Percentiles rank a stretch among this genome's conserved stretches.
phyloP scores from a whole-genome alignment of 2,113 vertebrate species.

The Sphyrna mokarran region DNA sequence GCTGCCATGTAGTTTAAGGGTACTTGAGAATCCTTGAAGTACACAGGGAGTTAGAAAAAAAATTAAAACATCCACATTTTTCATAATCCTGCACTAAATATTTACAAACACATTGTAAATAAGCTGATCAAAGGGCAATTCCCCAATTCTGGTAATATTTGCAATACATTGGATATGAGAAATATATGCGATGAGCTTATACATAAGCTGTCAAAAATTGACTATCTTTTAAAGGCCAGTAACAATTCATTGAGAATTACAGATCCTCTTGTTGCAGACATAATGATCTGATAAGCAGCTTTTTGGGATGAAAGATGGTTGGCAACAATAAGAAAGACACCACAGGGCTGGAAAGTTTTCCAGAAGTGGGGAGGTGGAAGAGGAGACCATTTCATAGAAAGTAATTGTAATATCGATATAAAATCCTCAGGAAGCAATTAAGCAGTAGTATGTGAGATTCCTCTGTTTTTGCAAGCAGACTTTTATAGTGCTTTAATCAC shows the following conservation, averaged over 20 bases:
- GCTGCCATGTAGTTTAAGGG: constrained; percentile 43
- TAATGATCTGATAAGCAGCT: not conserved
- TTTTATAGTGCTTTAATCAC: not conserved
- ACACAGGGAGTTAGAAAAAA: constrained; percentile 6
- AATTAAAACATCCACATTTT: not conserved
- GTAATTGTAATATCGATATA: not conserved
- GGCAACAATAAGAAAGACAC: not conserved
- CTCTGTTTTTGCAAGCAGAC: not conserved
- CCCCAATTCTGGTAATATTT: not conserved
- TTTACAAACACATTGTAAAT: not conserved
- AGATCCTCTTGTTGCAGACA: not conserved
- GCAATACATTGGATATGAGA: not conserved
- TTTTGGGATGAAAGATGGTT: not conserved
- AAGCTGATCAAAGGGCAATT: not conserved
- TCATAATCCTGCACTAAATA: not conserved
- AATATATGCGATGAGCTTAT: not conserved
- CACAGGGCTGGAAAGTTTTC: not conserved
- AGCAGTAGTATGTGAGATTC: not conserved
- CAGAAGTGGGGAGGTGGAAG: not conserved
- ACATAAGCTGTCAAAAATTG: not conserved
- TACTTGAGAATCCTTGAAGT: constrained; percentile 42
- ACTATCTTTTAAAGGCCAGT: not conserved
- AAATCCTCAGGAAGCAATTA: not conserved
- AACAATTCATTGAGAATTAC: not conserved
- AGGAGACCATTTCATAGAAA: not conserved